Evolutionary conservation across 2,113 vertebrate genomes (phyloP).

Genomic region (Theristicus caerulescens): DNA sequence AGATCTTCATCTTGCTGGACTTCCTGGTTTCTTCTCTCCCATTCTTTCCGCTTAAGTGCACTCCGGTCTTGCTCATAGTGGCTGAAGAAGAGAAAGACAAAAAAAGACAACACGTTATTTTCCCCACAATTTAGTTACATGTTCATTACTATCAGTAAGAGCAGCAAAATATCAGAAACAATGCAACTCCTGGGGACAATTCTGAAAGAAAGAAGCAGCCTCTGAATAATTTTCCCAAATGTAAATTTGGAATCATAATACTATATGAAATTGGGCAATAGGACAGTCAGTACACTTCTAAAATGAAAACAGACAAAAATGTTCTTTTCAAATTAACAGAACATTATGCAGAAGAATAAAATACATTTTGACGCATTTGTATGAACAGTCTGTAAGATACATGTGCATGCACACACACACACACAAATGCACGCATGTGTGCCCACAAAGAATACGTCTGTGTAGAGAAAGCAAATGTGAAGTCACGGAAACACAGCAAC

Average conservation of each 20-base stretch:
- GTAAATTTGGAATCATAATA: neutral
- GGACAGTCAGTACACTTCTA: neutral
- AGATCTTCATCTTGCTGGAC: conserved; percentile 98
- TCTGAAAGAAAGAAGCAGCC: neutral
- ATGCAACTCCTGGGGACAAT: neutral
- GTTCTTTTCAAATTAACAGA: neutral
- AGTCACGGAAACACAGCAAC: neutral
- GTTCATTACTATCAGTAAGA: neutral
- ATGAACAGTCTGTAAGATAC: neutral
- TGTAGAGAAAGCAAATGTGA: neutral
- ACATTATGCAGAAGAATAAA: neutral
- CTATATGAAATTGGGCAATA: neutral
- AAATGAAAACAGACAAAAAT: neutral
- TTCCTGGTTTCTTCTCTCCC: conserved; percentile 97
- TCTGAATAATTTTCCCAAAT: neutral
- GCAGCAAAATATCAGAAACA: neutral
- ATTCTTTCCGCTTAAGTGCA: conserved; percentile 93
- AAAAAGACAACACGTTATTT: conserved; percentile 26
- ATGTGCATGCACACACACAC: rapidly evolving
- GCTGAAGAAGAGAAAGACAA: conserved; percentile 74
- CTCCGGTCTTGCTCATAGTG: conserved; percentile 96
- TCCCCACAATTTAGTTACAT: neutral
- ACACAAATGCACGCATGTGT: rapidly evolving
- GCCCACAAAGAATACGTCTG: neutral
- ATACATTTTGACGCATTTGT: neutral